These are phyloP conservation scores for Lottia scabra DNA, from an alignment of 2,888 invertebrate species.

Conservation along the genomic window DNA sequence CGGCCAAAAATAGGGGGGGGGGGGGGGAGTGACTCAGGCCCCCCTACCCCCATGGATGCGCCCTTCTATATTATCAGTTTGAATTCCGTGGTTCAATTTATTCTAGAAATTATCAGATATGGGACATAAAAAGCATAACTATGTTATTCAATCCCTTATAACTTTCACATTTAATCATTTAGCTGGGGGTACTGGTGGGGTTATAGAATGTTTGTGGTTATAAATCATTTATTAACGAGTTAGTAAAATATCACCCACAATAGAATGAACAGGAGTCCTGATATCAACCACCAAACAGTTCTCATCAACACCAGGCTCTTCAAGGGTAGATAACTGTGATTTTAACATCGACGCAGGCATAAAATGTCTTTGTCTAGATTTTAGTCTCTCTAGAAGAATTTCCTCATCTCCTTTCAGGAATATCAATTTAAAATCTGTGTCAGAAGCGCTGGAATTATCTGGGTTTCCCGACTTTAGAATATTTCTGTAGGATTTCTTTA, in stretches of 20 bases:
- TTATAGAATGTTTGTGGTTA: too few relatives aligned
- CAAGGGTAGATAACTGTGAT: constrained; percentile 57
- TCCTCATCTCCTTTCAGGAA: constrained; percentile 45
- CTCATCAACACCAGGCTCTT: constrained; percentile 42
- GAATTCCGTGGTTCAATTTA: too few relatives aligned
- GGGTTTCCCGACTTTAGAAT: constrained; percentile 37
- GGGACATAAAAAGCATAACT: too few relatives aligned
- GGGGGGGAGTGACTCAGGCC: too few relatives aligned
- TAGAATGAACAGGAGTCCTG: constrained; percentile 29
- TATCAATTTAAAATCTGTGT: constrained; percentile 37
- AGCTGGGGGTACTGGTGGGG: too few relatives aligned
- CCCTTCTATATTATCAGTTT: too few relatives aligned
- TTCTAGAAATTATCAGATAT: too few relatives aligned
- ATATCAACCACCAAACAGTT: constrained; percentile 39
- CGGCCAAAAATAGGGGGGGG: too few relatives aligned
- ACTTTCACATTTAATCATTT: too few relatives aligned
- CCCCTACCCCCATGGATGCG: too few relatives aligned
- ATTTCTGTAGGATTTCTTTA: constrained; percentile 61
- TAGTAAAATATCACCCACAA: constrained; percentile 38
- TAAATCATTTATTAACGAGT: too few relatives aligned
- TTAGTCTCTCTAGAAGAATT: constrained; percentile 42
- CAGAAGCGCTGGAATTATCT: not conserved
- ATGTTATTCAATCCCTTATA: too few relatives aligned
- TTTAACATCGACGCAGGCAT: constrained; percentile 53
- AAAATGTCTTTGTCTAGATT: constrained; percentile 51